Base-by-base conservation (phyloP, 2,113 vertebrate species). In the Nesogale talazaci region DNA sequence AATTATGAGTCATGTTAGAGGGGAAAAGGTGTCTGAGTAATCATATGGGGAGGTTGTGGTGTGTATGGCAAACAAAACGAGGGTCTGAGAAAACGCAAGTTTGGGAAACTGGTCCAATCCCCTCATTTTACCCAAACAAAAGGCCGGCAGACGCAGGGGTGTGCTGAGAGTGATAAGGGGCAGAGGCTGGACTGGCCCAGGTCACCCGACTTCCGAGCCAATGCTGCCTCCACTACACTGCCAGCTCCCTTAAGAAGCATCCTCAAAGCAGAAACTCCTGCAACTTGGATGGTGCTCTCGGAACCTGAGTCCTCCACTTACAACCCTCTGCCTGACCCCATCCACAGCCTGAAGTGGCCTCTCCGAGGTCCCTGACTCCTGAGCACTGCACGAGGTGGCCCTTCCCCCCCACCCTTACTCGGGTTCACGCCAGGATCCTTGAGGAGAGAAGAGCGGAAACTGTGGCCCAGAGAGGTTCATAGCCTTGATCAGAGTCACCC, bases 1-100 rank as follows among this genome's bases (percentile, higher is more conserved):
- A 92, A 67, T 57, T 23, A 63, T 57, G 20, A 94, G 40, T 56
- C 61, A 61, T 27, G 83, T 79, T 88, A 61, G 70, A 86, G 86
- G 83, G 12, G 83, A 82, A 82, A 94, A 63, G 79, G 78, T 82
- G 36, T 2, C 23, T 23, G 29, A 81, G 81, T 74, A 72, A 88
- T n/a, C 90, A 91, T 3, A 59, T 0, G 36, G 72, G 80, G 27
- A n/a, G 29, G 57, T 15, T 2, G 3, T 16, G 8, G 31, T 20
- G 7, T 25, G 19, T 17, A 34, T 31, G 46, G 52, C 46, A 72
- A 86, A 4, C 16, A 89, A 23, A 3, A 76, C 2, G 3, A 79
- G 29, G 38, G 74, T 6, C 20, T 76, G 72, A 63, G n/a, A 67
- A 59, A 84, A 40, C 52, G 14, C 27, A 40, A 15, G 1, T 56